Conservation (phyloP, 1,140 invertebrate genomes). For the Anastrepha ludens region DNA sequence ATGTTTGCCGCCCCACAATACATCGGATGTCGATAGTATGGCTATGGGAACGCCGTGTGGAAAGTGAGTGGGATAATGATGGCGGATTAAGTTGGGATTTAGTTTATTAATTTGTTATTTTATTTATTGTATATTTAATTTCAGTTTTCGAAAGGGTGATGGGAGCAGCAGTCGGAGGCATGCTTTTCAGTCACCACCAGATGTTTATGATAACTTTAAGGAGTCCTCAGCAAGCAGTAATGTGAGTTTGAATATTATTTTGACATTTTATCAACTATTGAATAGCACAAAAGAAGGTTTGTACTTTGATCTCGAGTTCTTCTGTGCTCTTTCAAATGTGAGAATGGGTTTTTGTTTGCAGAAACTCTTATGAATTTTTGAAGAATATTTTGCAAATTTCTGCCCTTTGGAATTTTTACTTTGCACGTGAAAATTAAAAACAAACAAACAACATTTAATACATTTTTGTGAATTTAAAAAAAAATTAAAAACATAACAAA, state of each 20-base stretch:
- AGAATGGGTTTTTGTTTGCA: no score
- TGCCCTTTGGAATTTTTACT: no score
- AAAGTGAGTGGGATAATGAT: not conserved
- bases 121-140: not conserved
- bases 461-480: no score
- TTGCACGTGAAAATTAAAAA: no score
- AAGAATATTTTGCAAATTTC: no score
- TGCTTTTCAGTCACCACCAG: slow-evolving; percentile 68
- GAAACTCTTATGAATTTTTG: no score
- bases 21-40: slow-evolving; percentile 4
- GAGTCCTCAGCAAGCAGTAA: not conserved
- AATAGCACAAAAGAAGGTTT: not conserved
- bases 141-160: not conserved
- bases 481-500: no score
- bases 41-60: slow-evolving; percentile 45
- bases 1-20: slow-evolving; percentile 16
- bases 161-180: slow-evolving; percentile 58
- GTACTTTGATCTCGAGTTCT: no score
- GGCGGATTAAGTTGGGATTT: not conserved
- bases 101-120: not conserved
- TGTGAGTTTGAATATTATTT: not conserved
- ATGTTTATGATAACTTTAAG: slow-evolving; percentile 61
- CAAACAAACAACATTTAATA: no score
- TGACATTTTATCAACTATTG: no score
- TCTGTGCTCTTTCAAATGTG: no score